These are phyloP conservation scores for Tursiops truncatus DNA, from an alignment of 2,113 vertebrate species.

Conservation along the genomic window DNA sequence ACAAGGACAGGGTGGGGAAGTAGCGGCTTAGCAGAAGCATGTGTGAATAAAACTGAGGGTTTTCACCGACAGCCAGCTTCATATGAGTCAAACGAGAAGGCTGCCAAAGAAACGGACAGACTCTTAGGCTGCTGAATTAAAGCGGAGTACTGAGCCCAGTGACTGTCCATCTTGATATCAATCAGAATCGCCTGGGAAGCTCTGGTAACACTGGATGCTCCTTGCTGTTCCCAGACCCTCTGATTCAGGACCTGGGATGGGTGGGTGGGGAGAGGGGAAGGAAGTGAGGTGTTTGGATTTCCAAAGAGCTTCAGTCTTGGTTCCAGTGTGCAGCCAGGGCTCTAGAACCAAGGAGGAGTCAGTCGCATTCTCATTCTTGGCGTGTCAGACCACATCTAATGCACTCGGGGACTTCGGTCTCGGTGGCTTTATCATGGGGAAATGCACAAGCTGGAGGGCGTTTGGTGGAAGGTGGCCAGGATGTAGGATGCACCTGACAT, in stretches of 20 bases:
- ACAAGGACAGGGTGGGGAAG: conserved; percentile 48
- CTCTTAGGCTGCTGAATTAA: background rate
- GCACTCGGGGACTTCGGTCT: background rate
- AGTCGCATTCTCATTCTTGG: background rate
- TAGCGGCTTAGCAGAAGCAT: conserved; percentile 57
- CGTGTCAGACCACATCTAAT: background rate
- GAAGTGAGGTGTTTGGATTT: background rate
- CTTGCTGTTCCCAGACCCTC: background rate
- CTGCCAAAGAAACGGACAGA: conserved; percentile 42
- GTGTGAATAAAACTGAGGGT: conserved; percentile 71
- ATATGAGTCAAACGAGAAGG: conserved; percentile 56
- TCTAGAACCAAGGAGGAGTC: background rate
- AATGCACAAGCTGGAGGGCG: background rate
- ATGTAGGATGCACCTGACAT: background rate
- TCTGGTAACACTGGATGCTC: background rate
- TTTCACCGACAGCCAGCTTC: conserved; percentile 65
- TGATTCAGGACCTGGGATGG: background rate
- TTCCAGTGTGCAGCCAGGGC: background rate
- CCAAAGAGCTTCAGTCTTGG: background rate
- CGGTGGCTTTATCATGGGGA: background rate
- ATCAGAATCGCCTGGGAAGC: background rate
- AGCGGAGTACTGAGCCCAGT: background rate
- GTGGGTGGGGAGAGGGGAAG: background rate
- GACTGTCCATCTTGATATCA: background rate
- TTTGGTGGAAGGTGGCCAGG: background rate